Conservation (phyloP, 2,113 vertebrate genomes). For the Daboia siamensis region DNA sequence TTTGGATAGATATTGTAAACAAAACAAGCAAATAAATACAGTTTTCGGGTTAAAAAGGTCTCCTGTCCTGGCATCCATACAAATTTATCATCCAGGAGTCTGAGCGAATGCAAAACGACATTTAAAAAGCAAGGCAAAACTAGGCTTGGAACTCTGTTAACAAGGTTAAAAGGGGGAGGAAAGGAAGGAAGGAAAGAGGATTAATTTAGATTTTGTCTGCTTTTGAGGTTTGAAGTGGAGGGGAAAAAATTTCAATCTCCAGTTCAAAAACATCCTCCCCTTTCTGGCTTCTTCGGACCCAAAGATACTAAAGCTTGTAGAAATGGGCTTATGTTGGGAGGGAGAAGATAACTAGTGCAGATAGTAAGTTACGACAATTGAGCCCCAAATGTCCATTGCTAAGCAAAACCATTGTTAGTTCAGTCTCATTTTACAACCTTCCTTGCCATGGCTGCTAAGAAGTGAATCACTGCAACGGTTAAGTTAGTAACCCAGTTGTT, state of each 20-base stretch:
- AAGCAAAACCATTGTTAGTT: neutral
- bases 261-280: neutral
- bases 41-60: neutral
- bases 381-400: neutral
- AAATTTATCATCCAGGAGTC: too few relatives aligned
- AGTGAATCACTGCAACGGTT: neutral
- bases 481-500: neutral
- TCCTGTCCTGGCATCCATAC: fast-evolving
- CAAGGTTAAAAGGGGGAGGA: neutral
- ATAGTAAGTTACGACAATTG: neutral
- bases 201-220: neutral
- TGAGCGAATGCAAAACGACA: neutral
- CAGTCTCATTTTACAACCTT: neutral
- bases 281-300: neutral
- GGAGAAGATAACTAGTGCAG: neutral
- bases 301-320: neutral
- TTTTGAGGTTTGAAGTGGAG: neutral
- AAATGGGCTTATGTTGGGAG: neutral
- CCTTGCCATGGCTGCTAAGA: neutral
- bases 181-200: neutral
- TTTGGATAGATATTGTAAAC: neutral
- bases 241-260: neutral
- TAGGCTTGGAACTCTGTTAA: neutral
- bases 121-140: neutral
- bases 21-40: neutral